Evolutionary conservation across 2,888 invertebrate genomes (phyloP), one percentile per base, ranked within the genome.

Genomic region (Idaea biselata): DNA sequence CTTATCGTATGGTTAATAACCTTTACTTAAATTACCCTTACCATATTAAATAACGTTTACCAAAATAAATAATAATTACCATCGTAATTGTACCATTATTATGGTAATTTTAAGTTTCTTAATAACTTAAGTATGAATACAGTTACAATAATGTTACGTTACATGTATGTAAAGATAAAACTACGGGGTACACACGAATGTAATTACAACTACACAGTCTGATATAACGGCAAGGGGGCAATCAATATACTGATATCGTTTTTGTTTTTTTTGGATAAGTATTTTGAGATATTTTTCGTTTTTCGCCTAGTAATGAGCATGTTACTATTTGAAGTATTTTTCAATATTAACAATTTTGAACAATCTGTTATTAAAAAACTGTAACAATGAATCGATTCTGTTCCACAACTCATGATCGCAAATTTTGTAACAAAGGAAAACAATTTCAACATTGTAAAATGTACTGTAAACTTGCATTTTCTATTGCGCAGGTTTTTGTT

Each of bases 121-220:
- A 44, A 44, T 44, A 44, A 33, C 7, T 33, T 44, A 14, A 7
- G 2, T 44, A 14, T 44, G 73, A n/a, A n/a, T n/a, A n/a, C n/a
- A n/a, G 82, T 82, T 85, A 77, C 69, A 68, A 77, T 65, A 75
- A 70, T 77, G 77, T 79, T 78, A 74, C 78, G 71, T 85, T 87
- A 87, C 82, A 44, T 44, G 8, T 44, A 44, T 44, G 44, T 14
- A 44, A 44, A 44, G 44, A 8, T 44, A 44, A 44, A 44, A 44
- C 44, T 44, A 44, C 44, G 11, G 44, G 44, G 44, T 8, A 44
- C 44, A 44, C 44, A 44, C 44, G 44, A 44, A 44, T 11, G 6
- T 44, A 44, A 44, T 44, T 86, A 87, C 81, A 81, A 82, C 83
- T 87, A 89, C 81, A 87, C 88, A 88, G 85, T 88, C 85, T 85